Evolutionary conservation across 2,888 invertebrate species (phyloP).

Genomic region (Hetaerina titia): DNA sequence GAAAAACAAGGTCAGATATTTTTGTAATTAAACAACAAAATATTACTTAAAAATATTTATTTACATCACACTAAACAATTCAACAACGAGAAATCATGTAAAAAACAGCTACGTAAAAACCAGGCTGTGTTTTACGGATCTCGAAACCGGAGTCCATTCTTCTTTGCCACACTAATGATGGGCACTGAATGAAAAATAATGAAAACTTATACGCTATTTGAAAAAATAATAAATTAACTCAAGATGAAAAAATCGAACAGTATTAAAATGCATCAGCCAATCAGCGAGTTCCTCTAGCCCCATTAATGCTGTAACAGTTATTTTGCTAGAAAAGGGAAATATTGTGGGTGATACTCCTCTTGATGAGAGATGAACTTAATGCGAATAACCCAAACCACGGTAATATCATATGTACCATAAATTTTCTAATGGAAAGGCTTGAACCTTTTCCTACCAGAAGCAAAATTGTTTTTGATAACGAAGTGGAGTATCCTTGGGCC

Average conservation of each 20-base stretch:
- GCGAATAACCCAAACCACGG: no score
- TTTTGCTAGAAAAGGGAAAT: no score
- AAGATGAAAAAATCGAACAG: not conserved
- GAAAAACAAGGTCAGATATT: not conserved
- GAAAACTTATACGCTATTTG: not conserved
- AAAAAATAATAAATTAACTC: conserved; percentile 19
- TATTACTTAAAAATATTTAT: conserved; percentile 52
- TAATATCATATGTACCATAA: no score
- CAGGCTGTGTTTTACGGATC: not conserved
- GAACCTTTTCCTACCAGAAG: no score
- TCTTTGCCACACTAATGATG: not conserved
- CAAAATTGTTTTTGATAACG: no score
- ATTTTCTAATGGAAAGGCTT: no score
- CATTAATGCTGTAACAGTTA: no score
- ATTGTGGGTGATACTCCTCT: no score
- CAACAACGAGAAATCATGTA: conserved; percentile 22
- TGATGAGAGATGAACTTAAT: no score
- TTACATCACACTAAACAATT: conserved; percentile 60
- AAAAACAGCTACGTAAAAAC: not conserved
- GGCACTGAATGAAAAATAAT: not conserved
- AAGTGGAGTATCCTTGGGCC: no score
- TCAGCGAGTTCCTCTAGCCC: not conserved
- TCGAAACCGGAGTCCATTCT: conserved; percentile 54
- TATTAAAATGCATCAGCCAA: not conserved
- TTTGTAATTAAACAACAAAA: not conserved